Percentiles rank a stretch among this genome's conserved stretches.
Evolutionary conservation across 1,140 invertebrate species (phyloP).

Genomic region (Anastrepha obliqua): DNA sequence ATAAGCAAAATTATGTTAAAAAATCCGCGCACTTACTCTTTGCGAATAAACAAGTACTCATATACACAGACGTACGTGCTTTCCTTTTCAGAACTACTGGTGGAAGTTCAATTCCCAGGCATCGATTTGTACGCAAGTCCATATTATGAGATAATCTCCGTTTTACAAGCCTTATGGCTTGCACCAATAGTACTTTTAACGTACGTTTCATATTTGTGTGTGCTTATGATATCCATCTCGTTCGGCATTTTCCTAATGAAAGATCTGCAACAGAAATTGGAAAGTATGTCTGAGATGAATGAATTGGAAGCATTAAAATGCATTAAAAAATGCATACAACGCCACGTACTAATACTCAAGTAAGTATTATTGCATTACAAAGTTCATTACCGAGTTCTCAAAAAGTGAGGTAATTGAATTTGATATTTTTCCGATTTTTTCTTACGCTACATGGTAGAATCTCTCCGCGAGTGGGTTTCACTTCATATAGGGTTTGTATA

Average conservation of each 20-base stretch:
- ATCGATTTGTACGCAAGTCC: neutral
- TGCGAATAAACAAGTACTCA: neutral
- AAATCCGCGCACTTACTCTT: too few species aligned
- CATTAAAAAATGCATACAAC: neutral
- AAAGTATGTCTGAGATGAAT: neutral
- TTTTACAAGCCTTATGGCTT: neutral
- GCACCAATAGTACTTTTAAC: neutral
- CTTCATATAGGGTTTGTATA: too few species aligned
- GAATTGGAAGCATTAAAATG: neutral
- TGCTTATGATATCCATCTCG: neutral
- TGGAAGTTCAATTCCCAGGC: neutral
- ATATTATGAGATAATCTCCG: neutral
- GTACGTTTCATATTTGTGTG: neutral
- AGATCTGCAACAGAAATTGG: constrained; percentile 12
- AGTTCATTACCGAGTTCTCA: too few species aligned
- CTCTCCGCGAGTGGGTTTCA: too few species aligned
- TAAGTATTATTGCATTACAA: neutral
- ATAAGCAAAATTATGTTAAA: too few species aligned
- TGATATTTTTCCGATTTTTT: too few species aligned
- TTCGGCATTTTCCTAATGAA: constrained; percentile 28
- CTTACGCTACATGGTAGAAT: too few species aligned
- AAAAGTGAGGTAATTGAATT: too few species aligned
- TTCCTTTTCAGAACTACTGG: neutral
- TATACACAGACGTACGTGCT: neutral
- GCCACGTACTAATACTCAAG: constrained; percentile 6